Evolutionary conservation across 2,888 invertebrate species (phyloP).

Genomic region (Chelonus formosanus): DNA sequence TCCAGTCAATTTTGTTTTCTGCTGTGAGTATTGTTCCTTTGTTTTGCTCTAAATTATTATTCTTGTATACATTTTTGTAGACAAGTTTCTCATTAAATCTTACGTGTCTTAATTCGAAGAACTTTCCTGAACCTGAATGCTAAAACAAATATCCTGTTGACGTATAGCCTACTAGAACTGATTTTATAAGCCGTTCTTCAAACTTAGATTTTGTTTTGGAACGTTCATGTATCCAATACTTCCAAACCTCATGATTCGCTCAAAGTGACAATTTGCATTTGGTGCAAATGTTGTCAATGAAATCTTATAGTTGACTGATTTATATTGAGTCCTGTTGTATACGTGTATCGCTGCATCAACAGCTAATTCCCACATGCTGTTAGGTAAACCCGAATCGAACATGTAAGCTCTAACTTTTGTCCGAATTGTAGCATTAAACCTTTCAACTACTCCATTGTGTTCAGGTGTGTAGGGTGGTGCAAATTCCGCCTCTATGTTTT

Average conservation of each 20-base stretch:
- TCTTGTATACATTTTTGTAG: slow-evolving; percentile 32
- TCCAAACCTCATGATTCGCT: slow-evolving; percentile 35
- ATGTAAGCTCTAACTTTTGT: slow-evolving; percentile 35
- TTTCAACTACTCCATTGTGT: slow-evolving; percentile 36
- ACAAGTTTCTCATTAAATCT: slow-evolving; percentile 38
- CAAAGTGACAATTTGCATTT: slow-evolving; percentile 33
- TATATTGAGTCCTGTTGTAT: slow-evolving; percentile 35
- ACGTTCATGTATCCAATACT: slow-evolving; percentile 39
- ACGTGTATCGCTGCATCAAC: slow-evolving; percentile 28
- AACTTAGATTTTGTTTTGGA: slow-evolving; percentile 35
- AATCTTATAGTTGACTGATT: slow-evolving; percentile 32
- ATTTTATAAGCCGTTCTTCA: slow-evolving; percentile 15
- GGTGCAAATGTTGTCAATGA: slow-evolving; percentile 32
- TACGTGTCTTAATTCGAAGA: slow-evolving; percentile 34
- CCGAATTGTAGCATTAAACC: slow-evolving; percentile 40
- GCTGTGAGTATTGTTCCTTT: not conserved
- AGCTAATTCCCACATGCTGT: slow-evolving; percentile 44
- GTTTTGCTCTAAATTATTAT: slow-evolving; percentile 7
- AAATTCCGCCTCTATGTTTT: slow-evolving; percentile 30
- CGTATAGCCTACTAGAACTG: slow-evolving; percentile 34
- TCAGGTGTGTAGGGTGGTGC: slow-evolving; percentile 34
- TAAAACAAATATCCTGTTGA: slow-evolving; percentile 29
- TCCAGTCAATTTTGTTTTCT: not conserved
- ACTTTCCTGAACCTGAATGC: slow-evolving; percentile 37
- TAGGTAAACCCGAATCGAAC: slow-evolving; percentile 36